Percentiles rank a stretch among this genome's conserved stretches.
Evolutionary conservation across 2,888 invertebrate genomes (phyloP).

Genomic region (Cerceris rybyensis): DNA sequence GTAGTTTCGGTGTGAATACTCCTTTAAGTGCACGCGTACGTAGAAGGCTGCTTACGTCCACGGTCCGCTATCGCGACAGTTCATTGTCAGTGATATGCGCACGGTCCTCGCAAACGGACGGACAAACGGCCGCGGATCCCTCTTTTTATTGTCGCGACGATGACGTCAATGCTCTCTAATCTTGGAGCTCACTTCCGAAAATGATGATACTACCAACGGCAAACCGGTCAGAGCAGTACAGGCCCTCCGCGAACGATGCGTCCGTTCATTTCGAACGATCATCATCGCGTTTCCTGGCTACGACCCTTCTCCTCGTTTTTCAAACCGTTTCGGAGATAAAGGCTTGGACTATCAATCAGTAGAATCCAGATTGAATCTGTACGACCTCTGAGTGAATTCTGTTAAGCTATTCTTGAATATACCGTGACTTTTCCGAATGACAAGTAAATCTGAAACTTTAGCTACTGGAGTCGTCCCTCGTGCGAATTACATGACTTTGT

Average conservation of each 20-base stretch:
- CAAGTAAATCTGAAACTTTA: no score
- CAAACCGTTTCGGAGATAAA: constrained; percentile 39
- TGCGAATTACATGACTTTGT: not conserved
- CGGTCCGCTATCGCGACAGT: constrained; percentile 39
- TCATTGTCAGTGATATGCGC: constrained; percentile 47
- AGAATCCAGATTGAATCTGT: no score
- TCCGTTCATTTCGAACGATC: constrained; percentile 28
- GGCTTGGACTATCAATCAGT: no score
- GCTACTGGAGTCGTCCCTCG: not conserved
- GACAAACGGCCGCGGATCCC: constrained; percentile 41
- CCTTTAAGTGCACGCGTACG: constrained; percentile 8
- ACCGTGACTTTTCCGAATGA: no score
- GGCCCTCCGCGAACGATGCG: not conserved
- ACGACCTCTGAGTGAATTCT: no score
- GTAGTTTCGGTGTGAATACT: not conserved
- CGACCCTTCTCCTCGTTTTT: constrained; percentile 32
- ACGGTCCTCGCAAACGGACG: constrained; percentile 22
- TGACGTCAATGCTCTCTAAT: constrained; percentile 71
- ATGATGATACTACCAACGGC: constrained; percentile 49
- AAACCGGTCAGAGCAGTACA: constrained; percentile 10
- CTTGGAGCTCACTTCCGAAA: constrained; percentile 63
- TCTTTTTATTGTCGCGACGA: constrained; percentile 63
- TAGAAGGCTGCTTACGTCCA: constrained; percentile 27
- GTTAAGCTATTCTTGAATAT: no score
- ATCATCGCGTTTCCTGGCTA: constrained; percentile 63